Evolutionary conservation across 2,797 vertebrate genomes (phyloP).

Genomic region (Acipenser ruthenus): DNA sequence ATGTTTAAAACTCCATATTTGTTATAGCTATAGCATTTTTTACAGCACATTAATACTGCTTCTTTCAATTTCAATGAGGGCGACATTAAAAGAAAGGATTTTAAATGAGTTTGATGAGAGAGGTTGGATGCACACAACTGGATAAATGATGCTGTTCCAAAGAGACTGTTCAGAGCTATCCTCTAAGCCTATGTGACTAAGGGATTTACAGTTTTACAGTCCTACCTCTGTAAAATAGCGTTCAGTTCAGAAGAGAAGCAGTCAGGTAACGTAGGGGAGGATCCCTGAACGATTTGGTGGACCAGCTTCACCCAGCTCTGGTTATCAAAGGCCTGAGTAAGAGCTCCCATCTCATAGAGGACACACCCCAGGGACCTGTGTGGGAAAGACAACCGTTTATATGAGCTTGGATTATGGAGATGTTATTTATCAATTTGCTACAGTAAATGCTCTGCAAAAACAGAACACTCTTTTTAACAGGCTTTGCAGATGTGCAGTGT

Average conservation of each 20-base stretch:
- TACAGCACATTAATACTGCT: no score
- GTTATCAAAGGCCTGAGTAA: constrained; percentile 15
- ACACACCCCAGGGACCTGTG: constrained; percentile 27
- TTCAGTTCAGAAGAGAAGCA: constrained; percentile 20
- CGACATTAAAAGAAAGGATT: no score
- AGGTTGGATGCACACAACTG: no score
- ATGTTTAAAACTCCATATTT: no score
- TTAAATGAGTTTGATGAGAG: no score
- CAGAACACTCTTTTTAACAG: no score
- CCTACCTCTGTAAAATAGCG: constrained; percentile 26
- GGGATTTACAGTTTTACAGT: background rate
- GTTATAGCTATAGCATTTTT: no score
- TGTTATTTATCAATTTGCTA: background rate
- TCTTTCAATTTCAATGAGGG: no score
- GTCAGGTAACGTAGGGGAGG: constrained; percentile 15
- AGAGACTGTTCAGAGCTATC: no score
- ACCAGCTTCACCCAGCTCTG: constrained; percentile 22
- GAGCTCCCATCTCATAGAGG: constrained; percentile 23
- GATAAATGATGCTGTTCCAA: no score
- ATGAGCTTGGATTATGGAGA: background rate
- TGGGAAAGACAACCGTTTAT: background rate
- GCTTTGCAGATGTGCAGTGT: no score
- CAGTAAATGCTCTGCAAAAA: background rate
- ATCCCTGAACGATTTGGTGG: constrained; percentile 19
- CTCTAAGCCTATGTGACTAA: no score